Conservation (phyloP, 1,140 invertebrate species). For the Camponotus floridanus region DNA sequence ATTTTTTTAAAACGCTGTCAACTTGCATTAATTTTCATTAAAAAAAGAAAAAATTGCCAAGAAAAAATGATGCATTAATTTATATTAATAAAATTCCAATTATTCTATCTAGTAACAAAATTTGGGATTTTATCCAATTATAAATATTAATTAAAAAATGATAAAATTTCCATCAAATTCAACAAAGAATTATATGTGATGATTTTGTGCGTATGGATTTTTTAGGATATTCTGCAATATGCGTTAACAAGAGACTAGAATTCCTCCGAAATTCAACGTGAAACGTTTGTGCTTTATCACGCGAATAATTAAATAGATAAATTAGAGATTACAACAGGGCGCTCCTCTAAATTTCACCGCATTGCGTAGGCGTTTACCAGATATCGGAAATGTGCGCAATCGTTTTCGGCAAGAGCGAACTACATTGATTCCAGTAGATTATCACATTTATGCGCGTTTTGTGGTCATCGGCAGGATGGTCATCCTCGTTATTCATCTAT, state of each 20-base stretch:
- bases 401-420: slow-evolving; percentile 22
- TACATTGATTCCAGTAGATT: slow-evolving; percentile 9
- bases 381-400: slow-evolving; percentile 3
- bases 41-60: too few relatives aligned
- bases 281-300: slow-evolving; percentile 1
- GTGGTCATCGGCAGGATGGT: background rate
- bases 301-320: slow-evolving; percentile 53
- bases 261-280: background rate
- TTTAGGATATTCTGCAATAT: slow-evolving; percentile 6
- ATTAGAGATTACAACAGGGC: slow-evolving; percentile 30
- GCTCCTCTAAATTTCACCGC: slow-evolving; percentile 25
- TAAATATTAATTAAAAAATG: background rate
- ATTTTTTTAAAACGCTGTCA: background rate
- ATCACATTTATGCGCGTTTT: slow-evolving; percentile 23
- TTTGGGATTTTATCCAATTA: background rate
- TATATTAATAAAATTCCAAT: slow-evolving; percentile 27
- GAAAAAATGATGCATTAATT: background rate
- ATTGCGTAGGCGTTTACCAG: background rate
- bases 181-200: background rate
- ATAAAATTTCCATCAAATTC: background rate
- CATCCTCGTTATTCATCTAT: slow-evolving; percentile 27
- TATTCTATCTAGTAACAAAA: too few relatives aligned
- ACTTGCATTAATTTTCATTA: background rate
- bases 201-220: slow-evolving; percentile 10
- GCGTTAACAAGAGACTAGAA: slow-evolving; percentile 12